Evolutionary conservation across 30 jellyfish, hydroid and myxozoan species (phyloP).

Genomic region (Cassiopea xamachana): DNA sequence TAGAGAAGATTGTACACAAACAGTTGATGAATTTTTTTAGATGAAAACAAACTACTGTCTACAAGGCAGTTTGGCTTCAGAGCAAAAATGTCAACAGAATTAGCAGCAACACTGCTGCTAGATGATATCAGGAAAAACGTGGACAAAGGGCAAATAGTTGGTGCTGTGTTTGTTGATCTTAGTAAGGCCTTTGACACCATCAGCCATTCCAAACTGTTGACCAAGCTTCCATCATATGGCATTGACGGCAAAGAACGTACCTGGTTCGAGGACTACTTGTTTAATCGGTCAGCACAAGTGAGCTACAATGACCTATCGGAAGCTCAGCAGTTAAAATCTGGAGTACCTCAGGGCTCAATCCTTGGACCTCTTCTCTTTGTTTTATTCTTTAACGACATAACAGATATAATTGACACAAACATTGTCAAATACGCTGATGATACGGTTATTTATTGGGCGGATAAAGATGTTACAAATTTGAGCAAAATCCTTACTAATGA

Average conservation of each 20-base stretch:
- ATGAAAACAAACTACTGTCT: constrained; percentile 44
- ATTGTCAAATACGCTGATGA: constrained; percentile 69
- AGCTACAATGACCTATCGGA: constrained; percentile 44
- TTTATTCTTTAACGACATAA: constrained; percentile 37
- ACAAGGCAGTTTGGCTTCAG: constrained; percentile 65
- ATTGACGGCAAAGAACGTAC: constrained; percentile 28
- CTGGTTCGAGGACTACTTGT: constrained; percentile 58
- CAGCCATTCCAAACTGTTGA: constrained; percentile 50
- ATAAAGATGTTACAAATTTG: constrained; percentile 40
- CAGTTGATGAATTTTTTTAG: constrained; percentile 38
- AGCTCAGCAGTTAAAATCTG: constrained; percentile 28
- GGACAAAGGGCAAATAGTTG: constrained; percentile 56
- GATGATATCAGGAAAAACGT: constrained; percentile 43
- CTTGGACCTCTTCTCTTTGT: constrained; percentile 66
- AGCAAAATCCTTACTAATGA: constrained; percentile 16
- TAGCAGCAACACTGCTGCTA: constrained; percentile 64
- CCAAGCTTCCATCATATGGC: constrained; percentile 65
- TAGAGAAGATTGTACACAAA: constrained; percentile 48
- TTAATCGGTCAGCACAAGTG: constrained; percentile 48
- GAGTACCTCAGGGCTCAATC: constrained; percentile 75
- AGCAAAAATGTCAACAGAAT: constrained; percentile 47
- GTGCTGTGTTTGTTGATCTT: constrained; percentile 66
- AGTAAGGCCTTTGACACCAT: constrained; percentile 81
- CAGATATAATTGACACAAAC: constrained; percentile 34
- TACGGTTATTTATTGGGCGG: constrained; percentile 57